Evolutionary conservation across 2,113 vertebrate species (phyloP), one percentile per base, ranked within the genome.

Genomic region (Epinephelus fuscoguttatus): DNA sequence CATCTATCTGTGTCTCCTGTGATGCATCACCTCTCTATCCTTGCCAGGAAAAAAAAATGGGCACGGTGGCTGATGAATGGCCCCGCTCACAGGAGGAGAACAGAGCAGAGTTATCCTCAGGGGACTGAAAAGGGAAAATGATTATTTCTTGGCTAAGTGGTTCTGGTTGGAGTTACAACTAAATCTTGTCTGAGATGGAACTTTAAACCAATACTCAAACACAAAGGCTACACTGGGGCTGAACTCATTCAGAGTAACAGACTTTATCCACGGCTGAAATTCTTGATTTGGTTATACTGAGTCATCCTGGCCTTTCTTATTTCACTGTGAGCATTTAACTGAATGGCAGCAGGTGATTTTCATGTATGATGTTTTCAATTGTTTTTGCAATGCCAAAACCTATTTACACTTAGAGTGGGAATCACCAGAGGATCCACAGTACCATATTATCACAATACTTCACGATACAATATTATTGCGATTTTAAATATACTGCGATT

Each of bases 61-160:
- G 67, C 13, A 37, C 14, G 8, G 84, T 50, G 67, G 52, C 55
- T 81, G 85, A 90, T 81, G 75, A 91, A 89, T 81, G 78, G 70
- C 53, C 60, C 7, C 0, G 21, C 61, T 85, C 14, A 6, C 55
- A 68, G 75, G 53, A 71, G 72, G 63, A 55, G 66, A 87, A 81
- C 30, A 73, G 42, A 70, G 64, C 59, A 21, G 60, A 70, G 82
- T 87, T 76, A 75, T 63, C 72, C 64, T 42, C 23, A 12, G 61
- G 70, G 79, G 73, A 55, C 57, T 25, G 57, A 18, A 30, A 70
- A 62, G 27, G 7, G 67, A 70, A 78, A 85, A 62, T 66, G 7
- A 75, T 86, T 82, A 85, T 82, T 77, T 84, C 75, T 84, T 70
- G 10, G 52, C 72, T 56, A 74, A 90, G 85, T 81, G 84, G 73